Evolutionary conservation across 2,888 invertebrate genomes (phyloP), one percentile per base, ranked within the genome.

Genomic region (Sussaba pulchella): DNA sequence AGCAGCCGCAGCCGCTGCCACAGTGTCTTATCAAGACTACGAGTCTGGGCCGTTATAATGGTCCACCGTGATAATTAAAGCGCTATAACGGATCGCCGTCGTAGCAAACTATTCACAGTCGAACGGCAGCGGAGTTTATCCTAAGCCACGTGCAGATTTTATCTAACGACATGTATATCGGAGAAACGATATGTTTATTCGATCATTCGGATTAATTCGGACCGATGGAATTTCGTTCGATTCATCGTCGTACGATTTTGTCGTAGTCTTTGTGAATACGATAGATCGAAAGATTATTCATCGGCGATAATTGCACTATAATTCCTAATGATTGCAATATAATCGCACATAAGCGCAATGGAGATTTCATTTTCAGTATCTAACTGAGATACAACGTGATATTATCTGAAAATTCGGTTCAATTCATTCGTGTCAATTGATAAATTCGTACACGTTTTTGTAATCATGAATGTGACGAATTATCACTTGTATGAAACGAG

Each of bases 1-100:
- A 5, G 31, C 31, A 6, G 4, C 4, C 31, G 31, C 43, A 43
- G n/a, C n/a, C 43, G 43, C 3, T 10, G 43, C 43, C 4, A 8
- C n/a, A 12, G 45, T 73, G 66, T 76, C 66, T 76, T 76, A 81
- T 81, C 73, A 69, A 69, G 64, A 67, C 61, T n/a, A 5, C 63
- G 64, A 47, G n/a, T 41, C 24, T 64, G 72, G 26, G 81, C 81
- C 76, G 81, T 81, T 81, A 81, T 81, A 77, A 81, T 73, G 64
- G 72, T 77, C 61, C 66, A 73, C 57, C 72, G 81, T 77, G 76
- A 81, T 81, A 81, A 77, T 81, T 81, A 73, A n/a, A 81, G 69
- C 76, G 76, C 67, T 69, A 64, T 81, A 81, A 81, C 81, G 81
- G 81, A 19, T 43, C 69, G 69, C 31, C 43, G 78, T 2, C 12